A percentile compares a stretch with the other conserved stretches of the same genome.
Conservation (phyloP, 1,140 invertebrate species). For the Panagrolaimus sp. region DNA sequence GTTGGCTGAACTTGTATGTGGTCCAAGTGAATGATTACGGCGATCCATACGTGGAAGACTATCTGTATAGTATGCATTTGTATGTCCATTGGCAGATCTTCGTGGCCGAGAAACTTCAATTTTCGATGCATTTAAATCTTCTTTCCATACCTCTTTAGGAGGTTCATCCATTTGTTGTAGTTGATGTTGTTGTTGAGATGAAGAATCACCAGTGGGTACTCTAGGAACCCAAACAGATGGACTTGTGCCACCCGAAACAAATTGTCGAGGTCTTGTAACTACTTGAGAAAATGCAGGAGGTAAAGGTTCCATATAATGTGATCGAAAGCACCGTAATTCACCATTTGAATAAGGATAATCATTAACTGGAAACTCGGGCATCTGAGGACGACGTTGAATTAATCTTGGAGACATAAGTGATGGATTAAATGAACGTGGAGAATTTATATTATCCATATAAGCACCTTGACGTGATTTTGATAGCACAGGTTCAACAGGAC, state of each 20-base stretch:
- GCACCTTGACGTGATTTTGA: background rate
- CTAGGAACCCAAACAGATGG: conserved; percentile 3
- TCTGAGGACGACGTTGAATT: background rate
- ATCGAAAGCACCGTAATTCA: background rate
- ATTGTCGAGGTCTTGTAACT: background rate
- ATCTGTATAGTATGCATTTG: background rate
- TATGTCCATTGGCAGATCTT: conserved; percentile 7
- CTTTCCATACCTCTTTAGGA: no score
- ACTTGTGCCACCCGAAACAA: background rate
- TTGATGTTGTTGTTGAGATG: background rate
- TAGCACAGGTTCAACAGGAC: background rate
- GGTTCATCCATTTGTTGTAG: no score
- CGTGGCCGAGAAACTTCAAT: background rate
- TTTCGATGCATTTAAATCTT: background rate
- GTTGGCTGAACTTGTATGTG: background rate
- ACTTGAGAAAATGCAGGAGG: background rate
- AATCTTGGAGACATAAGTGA: background rate
- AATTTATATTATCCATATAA: no score
- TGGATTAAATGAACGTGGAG: background rate
- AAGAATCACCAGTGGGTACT: background rate
- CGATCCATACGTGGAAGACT: conserved; percentile 7
- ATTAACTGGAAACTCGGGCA: background rate
- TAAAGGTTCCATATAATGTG: background rate
- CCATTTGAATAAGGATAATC: background rate
- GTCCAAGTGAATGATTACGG: conserved; percentile 2